These are phyloP conservation scores for Hydraecia micacea DNA, from an alignment of 2,888 invertebrate species.

Conservation along the genomic window DNA sequence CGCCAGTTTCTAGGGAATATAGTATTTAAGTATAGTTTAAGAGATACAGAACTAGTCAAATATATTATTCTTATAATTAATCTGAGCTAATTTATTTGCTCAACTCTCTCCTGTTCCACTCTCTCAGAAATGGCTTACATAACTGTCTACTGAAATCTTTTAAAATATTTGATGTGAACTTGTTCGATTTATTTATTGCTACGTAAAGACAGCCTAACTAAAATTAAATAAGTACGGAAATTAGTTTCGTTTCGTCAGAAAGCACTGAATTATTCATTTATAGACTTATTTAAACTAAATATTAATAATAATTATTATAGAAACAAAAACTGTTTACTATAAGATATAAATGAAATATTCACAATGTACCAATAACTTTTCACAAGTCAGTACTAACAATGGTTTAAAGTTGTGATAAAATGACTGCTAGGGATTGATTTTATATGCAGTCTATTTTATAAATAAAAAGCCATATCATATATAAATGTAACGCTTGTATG, in stretches of 20 bases:
- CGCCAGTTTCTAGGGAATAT: slow-evolving; percentile 86
- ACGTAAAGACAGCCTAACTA: slow-evolving; percentile 57
- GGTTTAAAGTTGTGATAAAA: slow-evolving; percentile 75
- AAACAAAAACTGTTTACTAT: slow-evolving; percentile 47
- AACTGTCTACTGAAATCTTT: slow-evolving; percentile 43
- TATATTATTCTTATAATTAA: slow-evolving; percentile 78
- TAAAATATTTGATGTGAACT: slow-evolving; percentile 28
- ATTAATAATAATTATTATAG: slow-evolving; percentile 34
- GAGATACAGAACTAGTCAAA: slow-evolving; percentile 87
- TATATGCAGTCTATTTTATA: slow-evolving; percentile 84
- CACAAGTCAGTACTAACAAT: slow-evolving; percentile 54
- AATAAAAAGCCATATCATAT: slow-evolving; percentile 88
- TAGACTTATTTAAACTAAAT: slow-evolving; percentile 47
- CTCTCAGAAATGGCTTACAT: slow-evolving; percentile 64
- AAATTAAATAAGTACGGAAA: slow-evolving; percentile 37
- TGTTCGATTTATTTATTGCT: slow-evolving; percentile 46
- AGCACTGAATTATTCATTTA: slow-evolving; percentile 64
- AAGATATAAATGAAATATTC: slow-evolving; percentile 41
- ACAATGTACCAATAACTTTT: slow-evolving; percentile 42
- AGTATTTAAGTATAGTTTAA: slow-evolving; percentile 82
- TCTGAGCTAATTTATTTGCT: slow-evolving; percentile 83
- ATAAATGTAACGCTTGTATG: slow-evolving; percentile 88
- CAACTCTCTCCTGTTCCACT: slow-evolving; percentile 70
- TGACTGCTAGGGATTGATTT: slow-evolving; percentile 82
- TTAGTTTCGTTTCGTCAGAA: slow-evolving; percentile 56